phyloP scores from a whole-genome alignment of 2,888 invertebrate genomes.

The Chalcis sispes region DNA sequence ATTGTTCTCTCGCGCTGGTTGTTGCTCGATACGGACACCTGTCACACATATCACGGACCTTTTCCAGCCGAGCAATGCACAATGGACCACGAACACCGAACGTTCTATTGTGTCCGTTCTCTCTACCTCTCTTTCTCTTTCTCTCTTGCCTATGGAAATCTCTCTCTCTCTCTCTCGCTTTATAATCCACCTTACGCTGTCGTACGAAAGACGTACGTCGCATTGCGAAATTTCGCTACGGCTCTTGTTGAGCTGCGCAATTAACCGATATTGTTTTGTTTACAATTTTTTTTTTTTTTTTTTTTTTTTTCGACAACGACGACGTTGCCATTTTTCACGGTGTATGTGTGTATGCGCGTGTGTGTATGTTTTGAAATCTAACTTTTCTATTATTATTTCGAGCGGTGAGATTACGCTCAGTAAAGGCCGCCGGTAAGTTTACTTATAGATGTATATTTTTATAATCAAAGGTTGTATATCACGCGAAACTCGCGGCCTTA shows the following conservation, averaged over 20 bases:
- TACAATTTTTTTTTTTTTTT: constrained; percentile 47
- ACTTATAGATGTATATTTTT: not conserved
- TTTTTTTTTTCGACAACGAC: no score
- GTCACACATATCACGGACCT: constrained; percentile 65
- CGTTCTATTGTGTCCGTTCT: no score
- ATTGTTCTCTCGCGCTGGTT: constrained; percentile 61
- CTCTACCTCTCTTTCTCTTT: no score
- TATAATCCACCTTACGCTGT: no score
- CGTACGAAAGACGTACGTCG: constrained; percentile 44
- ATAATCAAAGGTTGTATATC: no score
- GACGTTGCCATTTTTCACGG: not conserved
- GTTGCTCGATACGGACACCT: constrained; percentile 65
- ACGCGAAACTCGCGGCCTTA: not conserved
- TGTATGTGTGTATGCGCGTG: not conserved
- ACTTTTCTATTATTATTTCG: not conserved
- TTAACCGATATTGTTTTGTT: constrained; percentile 40
- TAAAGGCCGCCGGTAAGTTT: not conserved
- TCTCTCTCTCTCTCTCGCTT: no score
- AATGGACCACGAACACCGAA: not conserved
- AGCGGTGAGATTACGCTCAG: not conserved
- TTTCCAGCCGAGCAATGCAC: constrained; percentile 36
- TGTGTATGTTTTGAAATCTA: not conserved
- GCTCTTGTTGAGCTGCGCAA: constrained; percentile 30
- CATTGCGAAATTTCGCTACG: constrained; percentile 39
- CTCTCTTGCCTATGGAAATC: no score